These are phyloP conservation scores for Pharmacophagus antenor DNA, from an alignment of 2,888 invertebrate species.

Conservation along the genomic window DNA sequence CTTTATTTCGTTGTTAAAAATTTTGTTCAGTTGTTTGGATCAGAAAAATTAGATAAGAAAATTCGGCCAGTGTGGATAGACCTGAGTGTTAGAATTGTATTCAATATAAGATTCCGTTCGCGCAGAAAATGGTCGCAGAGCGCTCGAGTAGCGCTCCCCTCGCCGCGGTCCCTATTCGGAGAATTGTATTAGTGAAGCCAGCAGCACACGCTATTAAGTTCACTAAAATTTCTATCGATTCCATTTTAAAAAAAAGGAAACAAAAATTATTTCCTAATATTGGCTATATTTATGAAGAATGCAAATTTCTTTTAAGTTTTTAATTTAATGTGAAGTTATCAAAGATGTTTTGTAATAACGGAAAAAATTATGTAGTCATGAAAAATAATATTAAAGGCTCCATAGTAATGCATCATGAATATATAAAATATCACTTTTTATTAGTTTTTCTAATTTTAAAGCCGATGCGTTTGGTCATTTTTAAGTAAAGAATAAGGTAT, in stretches of 20 bases:
- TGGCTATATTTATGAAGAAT: no score
- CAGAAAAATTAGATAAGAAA: constrained; percentile 16
- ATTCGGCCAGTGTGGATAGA: constrained; percentile 40
- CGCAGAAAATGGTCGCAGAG: constrained; percentile 68
- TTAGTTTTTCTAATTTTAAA: no score
- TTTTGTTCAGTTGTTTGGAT: not conserved
- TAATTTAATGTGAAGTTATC: no score
- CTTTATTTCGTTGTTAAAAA: not conserved
- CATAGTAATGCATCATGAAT: no score
- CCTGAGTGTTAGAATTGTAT: constrained; percentile 63
- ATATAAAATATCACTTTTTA: not conserved
- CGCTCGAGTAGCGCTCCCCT: constrained; percentile 49
- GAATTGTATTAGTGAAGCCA: constrained; percentile 16
- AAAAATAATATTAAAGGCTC: no score
- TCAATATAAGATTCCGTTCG: constrained; percentile 68
- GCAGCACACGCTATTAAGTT: not conserved
- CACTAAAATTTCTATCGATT: not conserved
- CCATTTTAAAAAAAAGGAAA: not conserved
- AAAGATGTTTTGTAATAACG: not conserved
- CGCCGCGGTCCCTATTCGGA: constrained; percentile 29
- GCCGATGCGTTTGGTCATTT: no score
- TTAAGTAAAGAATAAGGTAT: no score
- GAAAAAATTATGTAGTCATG: not conserved
- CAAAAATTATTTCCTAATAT: no score
- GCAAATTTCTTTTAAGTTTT: not conserved